phyloP scores from a whole-genome alignment of 2,888 invertebrate genomes.

The Harpagoxenus sublaevis region DNA sequence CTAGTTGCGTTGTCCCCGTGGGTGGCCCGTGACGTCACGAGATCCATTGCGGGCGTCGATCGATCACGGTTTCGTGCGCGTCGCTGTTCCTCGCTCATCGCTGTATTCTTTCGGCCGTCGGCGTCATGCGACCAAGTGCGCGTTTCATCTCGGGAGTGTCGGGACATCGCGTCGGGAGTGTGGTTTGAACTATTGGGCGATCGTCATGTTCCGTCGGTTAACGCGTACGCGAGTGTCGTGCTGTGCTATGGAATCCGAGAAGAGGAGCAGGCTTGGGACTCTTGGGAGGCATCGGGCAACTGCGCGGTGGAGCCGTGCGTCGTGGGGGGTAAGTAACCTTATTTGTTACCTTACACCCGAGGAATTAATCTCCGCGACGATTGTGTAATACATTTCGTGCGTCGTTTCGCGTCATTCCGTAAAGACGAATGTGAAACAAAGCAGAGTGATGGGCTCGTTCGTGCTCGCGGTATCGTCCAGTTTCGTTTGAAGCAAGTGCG shows the following conservation, averaged over 20 bases:
- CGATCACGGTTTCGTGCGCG: neutral
- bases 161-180: too few relatives aligned
- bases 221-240: neutral
- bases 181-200: neutral
- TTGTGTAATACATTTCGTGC: neutral
- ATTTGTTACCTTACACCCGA: neutral
- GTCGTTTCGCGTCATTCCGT: neutral
- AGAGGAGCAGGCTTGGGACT: neutral
- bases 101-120: too few relatives aligned
- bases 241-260: neutral
- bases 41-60: too few relatives aligned
- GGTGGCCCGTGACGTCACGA: neutral
- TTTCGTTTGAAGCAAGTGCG: too few relatives aligned
- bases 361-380: neutral
- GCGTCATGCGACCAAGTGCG: neutral
- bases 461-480: too few relatives aligned
- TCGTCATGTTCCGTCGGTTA: neutral
- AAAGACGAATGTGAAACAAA: neutral
- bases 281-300: neutral
- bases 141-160: neutral
- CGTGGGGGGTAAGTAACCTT: neutral
- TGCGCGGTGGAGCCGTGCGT: neutral
- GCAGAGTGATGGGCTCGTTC: too few relatives aligned
- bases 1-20: too few relatives aligned
- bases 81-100: neutral